Evolutionary conservation across 2,888 invertebrate species (phyloP).

Genomic region (Coelinius sp.): DNA sequence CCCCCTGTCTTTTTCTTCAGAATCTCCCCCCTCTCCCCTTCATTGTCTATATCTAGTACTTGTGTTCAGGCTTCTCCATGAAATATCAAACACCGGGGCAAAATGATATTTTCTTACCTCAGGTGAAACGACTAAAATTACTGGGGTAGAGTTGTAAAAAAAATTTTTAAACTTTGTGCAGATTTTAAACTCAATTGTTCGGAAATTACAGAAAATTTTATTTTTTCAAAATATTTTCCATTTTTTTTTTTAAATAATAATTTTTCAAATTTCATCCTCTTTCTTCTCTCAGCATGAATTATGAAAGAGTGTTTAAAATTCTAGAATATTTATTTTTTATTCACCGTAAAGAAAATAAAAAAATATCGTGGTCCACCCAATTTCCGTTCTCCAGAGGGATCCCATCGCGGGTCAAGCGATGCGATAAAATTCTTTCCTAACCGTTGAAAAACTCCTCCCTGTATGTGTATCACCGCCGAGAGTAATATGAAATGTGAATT

Average conservation of each 20-base stretch:
- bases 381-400: constrained; percentile 8
- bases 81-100: constrained; percentile 60
- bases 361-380: constrained; percentile 18
- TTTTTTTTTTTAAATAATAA: constrained; percentile 26
- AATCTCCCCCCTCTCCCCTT: constrained; percentile 42
- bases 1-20: constrained; percentile 30
- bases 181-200: background rate
- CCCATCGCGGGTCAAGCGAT: constrained; percentile 15
- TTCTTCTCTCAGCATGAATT: background rate
- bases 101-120: constrained; percentile 59
- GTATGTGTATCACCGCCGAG: background rate
- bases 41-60: constrained; percentile 14
- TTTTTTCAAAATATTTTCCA: too few species aligned
- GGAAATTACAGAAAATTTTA: background rate
- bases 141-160: background rate
- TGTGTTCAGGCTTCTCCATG: constrained; percentile 54
- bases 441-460: constrained; percentile 6
- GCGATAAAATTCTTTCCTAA: constrained; percentile 20
- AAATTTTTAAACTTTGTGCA: background rate
- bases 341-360: background rate
- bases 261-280: background rate
- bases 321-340: background rate
- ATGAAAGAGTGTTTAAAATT: background rate
- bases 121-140: background rate
- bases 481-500: constrained; percentile 24